Percentiles rank a stretch among this genome's conserved stretches.
These are phyloP conservation scores for Halichondria panicea DNA, from an alignment of 37 sponge, comb jelly and placozoan genomes.

Conservation along the genomic window DNA sequence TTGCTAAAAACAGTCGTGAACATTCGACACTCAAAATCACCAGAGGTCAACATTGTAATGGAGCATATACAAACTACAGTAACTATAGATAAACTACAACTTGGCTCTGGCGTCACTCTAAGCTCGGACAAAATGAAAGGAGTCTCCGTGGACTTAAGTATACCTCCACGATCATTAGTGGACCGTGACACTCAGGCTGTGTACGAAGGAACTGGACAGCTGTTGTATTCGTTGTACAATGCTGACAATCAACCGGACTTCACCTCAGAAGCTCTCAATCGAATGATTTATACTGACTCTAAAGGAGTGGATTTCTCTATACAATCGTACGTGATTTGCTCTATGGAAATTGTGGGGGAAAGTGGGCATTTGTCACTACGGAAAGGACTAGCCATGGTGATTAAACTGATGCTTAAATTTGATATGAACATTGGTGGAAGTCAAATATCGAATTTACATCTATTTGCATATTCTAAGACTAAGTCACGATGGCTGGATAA, in stretches of 20 bases:
- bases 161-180: slow-evolving; percentile 1
- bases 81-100: neutral
- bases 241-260: slow-evolving; percentile 4
- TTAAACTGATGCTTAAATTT: neutral
- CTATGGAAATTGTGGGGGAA: slow-evolving; percentile 22
- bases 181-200: neutral
- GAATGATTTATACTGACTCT: slow-evolving; percentile 15
- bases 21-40: neutral
- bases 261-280: neutral
- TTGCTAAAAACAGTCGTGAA: neutral
- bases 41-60: neutral
- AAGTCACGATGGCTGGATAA: slow-evolving; percentile 12
- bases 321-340: slow-evolving; percentile 16
- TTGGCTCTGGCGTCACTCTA: neutral
- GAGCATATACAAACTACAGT: slow-evolving; percentile 12
- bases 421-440: neutral
- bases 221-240: slow-evolving; percentile 18
- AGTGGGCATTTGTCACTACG: slow-evolving; percentile 1
- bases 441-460: neutral
- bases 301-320: slow-evolving; percentile 15
- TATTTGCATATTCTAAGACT: slow-evolving; percentile 10
- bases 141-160: neutral
- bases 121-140: neutral
- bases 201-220: slow-evolving; percentile 19
- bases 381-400: neutral